phyloP scores from a whole-genome alignment of 2,888 invertebrate genomes.

The Brachylomia viminalis region DNA sequence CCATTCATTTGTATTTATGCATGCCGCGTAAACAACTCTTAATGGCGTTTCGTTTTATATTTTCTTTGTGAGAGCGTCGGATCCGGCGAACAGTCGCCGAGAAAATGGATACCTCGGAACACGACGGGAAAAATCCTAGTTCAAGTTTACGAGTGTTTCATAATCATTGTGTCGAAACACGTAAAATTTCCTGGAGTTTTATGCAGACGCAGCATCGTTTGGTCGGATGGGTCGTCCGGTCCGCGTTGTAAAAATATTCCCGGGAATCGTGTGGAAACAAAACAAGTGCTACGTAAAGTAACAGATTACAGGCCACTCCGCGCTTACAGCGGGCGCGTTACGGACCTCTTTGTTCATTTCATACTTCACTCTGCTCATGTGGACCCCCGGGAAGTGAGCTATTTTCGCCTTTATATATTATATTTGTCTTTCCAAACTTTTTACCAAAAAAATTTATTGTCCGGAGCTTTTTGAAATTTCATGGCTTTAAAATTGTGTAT shows the following conservation, averaged over 20 bases:
- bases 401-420: conserved; percentile 28
- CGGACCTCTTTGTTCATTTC: conserved; percentile 70
- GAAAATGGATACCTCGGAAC: conserved; percentile 71
- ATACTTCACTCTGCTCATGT: conserved; percentile 35
- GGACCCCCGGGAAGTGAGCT: conserved; percentile 64
- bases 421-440: conserved; percentile 34
- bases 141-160: conserved; percentile 84
- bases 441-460: conserved; percentile 36
- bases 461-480: conserved; percentile 21
- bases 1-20: conserved; percentile 85
- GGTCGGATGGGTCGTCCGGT: conserved; percentile 78
- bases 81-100: conserved; percentile 56
- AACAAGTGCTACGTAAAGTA: conserved; percentile 82
- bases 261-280: conserved; percentile 75
- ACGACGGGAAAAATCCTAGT: conserved; percentile 77
- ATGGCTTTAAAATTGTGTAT: conserved; percentile 39
- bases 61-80: conserved; percentile 70
- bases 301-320: conserved; percentile 80
- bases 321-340: conserved; percentile 79
- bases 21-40: conserved; percentile 80
- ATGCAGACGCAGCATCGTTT: conserved; percentile 83
- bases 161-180: conserved; percentile 84
- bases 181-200: conserved; percentile 84
- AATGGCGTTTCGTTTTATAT: conserved; percentile 77
- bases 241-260: conserved; percentile 83